Conservation (phyloP, 92 coral and sea anemone genomes). For the Muricea muricata region DNA sequence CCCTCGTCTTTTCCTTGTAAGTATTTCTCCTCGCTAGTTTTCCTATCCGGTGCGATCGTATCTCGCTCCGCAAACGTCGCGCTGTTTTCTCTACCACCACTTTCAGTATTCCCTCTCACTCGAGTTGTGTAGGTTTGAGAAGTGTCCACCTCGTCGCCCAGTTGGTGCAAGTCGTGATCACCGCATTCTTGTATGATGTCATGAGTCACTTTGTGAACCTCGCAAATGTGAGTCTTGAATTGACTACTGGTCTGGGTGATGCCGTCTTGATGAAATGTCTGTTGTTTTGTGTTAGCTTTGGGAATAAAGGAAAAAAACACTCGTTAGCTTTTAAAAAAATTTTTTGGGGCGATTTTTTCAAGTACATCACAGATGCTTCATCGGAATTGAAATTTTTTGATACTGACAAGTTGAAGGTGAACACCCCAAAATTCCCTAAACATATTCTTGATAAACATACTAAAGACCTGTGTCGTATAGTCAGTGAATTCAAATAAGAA, state of each 20-base stretch:
- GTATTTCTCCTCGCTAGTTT: not conserved
- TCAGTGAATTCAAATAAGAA: too few species aligned
- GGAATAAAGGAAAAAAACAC: not conserved
- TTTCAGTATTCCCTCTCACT: not conserved
- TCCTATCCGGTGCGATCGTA: not conserved
- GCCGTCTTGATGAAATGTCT: not conserved
- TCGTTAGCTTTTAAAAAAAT: not conserved
- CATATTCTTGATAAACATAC: too few species aligned
- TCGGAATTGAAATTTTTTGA: too few species aligned
- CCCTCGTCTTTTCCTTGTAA: not conserved
- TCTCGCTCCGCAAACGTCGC: not conserved
- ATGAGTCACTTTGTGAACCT: constrained; percentile 18
- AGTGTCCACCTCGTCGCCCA: not conserved
- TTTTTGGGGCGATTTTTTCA: too few species aligned
- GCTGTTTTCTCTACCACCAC: not conserved
- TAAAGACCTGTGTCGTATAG: too few species aligned
- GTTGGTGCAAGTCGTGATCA: not conserved
- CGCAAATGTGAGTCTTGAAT: constrained; percentile 8
- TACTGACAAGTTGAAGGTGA: too few species aligned
- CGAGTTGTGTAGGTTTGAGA: not conserved
- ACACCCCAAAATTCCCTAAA: too few species aligned
- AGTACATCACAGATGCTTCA: too few species aligned
- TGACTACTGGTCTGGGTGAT: not conserved
- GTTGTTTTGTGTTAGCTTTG: not conserved
- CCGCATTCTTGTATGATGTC: not conserved